Evolutionary conservation across 2,113 vertebrate genomes (phyloP), one percentile per base, ranked within the genome.

Genomic region (Cyprinus carpio): DNA sequence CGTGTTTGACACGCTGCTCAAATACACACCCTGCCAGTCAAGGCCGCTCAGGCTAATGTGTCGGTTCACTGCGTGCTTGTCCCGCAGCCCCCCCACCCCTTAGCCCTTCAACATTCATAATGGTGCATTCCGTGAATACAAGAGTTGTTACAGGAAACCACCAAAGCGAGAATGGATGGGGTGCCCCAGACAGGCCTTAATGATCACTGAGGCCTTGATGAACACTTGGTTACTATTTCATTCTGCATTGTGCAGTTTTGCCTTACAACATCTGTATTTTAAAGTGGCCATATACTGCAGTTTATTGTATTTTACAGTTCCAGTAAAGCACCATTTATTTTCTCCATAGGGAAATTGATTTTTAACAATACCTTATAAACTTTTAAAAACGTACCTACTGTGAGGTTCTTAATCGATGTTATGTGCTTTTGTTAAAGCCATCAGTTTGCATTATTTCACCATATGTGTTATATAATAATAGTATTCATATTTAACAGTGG

Each of bases 1-100:
- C 67, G 16, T 65, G 78, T 81, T 77, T 83, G 60, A 54, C 69
- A 65, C 40, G 8, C 49, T 60, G 71, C 60, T 88, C 85, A 75
- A 65, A 85, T 81, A 87, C 77, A 84, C 34, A 31, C 58, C 62
- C 25, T 74, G 75, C 78, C 62, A 81, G 81, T 87, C 87, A 88
- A 87, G 87, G 83, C 85, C 51, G 8, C n/a, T 11, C 31, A 29
- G 7, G 31, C 27, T 64, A 80, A 65, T 62, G 23, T 82, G 77
- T 74, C 81, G 74, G 67, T 78, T 84, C 74, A 77, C 81, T 78
- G 67, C n/a, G 31, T 37, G 83, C 34, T 81, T 60, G 64, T 40
- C 75, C 29, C 15, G 34, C 54, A 49, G 67, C 46, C 62, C 31
- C 10, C 43, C 27, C n/a, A n/a, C 16, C 12, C 23, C 46, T 9